These are phyloP conservation scores for Cairina moschata DNA, from an alignment of 2,113 vertebrate genomes.

Conservation along the genomic window DNA sequence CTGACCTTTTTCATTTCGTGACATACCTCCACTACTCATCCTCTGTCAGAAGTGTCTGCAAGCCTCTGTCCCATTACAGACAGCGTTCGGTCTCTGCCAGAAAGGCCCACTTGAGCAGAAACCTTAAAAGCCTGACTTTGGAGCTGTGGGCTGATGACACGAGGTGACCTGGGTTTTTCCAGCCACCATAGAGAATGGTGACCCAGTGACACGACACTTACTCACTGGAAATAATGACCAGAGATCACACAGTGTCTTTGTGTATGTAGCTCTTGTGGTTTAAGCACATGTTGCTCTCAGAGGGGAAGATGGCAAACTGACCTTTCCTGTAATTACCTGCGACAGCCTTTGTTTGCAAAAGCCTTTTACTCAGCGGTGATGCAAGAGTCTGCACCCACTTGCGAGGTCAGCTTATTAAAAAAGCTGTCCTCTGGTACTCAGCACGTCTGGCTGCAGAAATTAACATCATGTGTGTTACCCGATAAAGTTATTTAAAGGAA, in stretches of 20 bases:
- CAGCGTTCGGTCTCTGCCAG: accelerated
- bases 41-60: not conserved
- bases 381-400: not conserved
- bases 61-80: not conserved
- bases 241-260: not conserved
- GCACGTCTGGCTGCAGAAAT: not conserved
- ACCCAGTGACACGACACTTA: not conserved
- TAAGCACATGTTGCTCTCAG: not conserved
- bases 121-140: accelerated
- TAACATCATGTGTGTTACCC: accelerated
- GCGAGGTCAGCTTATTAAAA: not conserved
- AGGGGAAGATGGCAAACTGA: not conserved
- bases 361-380: not conserved
- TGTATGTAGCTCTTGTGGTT: not conserved
- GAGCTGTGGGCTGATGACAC: not conserved
- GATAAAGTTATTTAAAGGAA: accelerated
- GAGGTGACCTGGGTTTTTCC: not conserved
- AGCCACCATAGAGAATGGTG: accelerated
- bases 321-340: not conserved
- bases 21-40: not conserved
- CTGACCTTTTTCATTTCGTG: not conserved
- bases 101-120: not conserved
- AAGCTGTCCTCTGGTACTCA: not conserved
- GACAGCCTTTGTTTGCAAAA: not conserved
- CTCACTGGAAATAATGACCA: not conserved